Percentiles rank a stretch among this genome's conserved stretches.
Conservation (phyloP, 2,797 vertebrate genomes). For the Delichon dasypus region DNA sequence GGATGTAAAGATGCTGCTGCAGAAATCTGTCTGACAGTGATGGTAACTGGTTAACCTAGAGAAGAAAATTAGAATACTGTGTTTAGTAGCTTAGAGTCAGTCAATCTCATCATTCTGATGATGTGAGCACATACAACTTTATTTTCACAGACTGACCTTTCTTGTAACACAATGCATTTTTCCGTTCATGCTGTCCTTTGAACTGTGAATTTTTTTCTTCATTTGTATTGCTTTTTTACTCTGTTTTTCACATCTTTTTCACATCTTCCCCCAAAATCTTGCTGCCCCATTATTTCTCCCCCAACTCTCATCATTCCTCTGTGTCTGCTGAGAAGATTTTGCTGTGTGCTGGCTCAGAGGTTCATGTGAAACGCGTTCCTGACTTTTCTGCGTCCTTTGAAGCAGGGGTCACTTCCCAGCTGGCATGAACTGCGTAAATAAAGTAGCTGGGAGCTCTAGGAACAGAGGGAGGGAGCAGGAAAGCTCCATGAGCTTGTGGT, state of each 20-base stretch:
- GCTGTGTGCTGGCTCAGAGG: background rate
- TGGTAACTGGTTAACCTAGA: background rate
- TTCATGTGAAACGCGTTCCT: background rate
- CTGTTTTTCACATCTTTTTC: too few relatives aligned
- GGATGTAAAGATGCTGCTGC: background rate
- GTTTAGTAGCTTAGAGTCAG: background rate
- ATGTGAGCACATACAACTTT: background rate
- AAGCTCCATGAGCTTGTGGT: background rate
- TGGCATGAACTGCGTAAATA: background rate
- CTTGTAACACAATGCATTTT: background rate
- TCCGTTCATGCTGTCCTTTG: background rate
- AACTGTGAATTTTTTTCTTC: background rate
- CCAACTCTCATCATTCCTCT: background rate
- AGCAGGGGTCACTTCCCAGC: background rate
- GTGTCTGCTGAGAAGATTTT: background rate
- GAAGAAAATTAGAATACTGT: background rate
- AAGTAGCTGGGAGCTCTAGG: background rate
- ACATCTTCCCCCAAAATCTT: background rate
- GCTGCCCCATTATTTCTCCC: background rate
- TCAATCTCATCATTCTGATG: background rate
- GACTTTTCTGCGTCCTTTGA: background rate
- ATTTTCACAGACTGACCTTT: background rate
- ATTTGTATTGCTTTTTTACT: background rate
- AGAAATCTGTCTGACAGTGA: background rate
- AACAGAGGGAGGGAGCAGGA: background rate